Conservation (phyloP, 2,888 invertebrate species). For the Drosophila putrida region DNA sequence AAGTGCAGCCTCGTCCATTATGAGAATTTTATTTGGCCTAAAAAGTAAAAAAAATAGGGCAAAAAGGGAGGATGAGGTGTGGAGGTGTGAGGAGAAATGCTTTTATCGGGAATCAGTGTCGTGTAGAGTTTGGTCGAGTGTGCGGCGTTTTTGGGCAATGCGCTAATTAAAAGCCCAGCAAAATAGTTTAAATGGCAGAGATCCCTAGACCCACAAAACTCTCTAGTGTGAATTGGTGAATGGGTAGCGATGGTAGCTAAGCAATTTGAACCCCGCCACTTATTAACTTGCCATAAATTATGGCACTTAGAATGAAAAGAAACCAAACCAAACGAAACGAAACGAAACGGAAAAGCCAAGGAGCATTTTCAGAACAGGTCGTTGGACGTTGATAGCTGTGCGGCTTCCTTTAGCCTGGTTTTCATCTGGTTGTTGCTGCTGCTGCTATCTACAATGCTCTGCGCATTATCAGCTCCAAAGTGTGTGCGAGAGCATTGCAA, state of each 20-base stretch:
- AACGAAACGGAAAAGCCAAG: conserved; percentile 48
- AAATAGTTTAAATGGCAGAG: conserved; percentile 4
- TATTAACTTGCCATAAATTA: conserved; percentile 62
- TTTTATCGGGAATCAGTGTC: conserved; percentile 37
- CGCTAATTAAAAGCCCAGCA: conserved; percentile 68
- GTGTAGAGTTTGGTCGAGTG: conserved; percentile 30
- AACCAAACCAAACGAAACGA: conserved; percentile 28
- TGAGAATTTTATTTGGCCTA: conserved; percentile 44
- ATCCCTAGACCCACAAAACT: neutral
- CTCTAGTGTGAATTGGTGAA: neutral
- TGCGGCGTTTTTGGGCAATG: conserved; percentile 54
- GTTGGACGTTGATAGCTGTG: conserved; percentile 64
- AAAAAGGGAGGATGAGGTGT: too few species aligned
- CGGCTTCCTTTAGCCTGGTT: conserved; percentile 65
- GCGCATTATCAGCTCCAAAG: conserved; percentile 53
- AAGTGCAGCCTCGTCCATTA: conserved; percentile 52
- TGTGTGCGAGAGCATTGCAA: conserved; percentile 42
- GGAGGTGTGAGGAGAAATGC: neutral
- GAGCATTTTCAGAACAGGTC: conserved; percentile 56
- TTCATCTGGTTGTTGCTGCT: conserved; percentile 17
- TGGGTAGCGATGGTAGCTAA: conserved; percentile 15
- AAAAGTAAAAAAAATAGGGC: conserved; percentile 1
- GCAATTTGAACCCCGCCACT: conserved; percentile 47
- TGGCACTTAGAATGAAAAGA: conserved; percentile 29
- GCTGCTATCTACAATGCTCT: conserved; percentile 33